These are phyloP conservation scores for Bombycilla garrulus DNA, from an alignment of 2,113 vertebrate species.

Conservation along the genomic window DNA sequence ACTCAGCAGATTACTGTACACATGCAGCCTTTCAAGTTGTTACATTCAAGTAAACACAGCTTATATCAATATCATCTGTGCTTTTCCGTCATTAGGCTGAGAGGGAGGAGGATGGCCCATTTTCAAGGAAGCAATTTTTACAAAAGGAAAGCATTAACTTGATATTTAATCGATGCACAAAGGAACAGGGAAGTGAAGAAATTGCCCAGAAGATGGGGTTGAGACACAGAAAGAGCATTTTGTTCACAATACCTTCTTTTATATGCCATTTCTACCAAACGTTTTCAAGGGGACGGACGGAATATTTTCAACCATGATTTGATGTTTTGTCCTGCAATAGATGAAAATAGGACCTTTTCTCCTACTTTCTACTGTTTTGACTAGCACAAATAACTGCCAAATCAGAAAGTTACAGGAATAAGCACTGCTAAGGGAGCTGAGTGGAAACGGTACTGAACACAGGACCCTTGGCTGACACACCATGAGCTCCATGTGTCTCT, in stretches of 20 bases:
- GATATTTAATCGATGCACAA: not conserved
- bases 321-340: not conserved
- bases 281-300: not conserved
- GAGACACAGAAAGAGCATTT: not conserved
- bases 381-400: not conserved
- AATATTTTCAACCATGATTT: not conserved
- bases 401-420: not conserved
- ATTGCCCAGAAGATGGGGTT: not conserved
- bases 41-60: not conserved
- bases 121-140: slow-evolving; percentile 6
- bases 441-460: not conserved
- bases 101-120: not conserved
- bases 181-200: not conserved
- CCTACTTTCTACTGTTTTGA: not conserved
- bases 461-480: not conserved
- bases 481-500: rapidly evolving
- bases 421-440: not conserved
- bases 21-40: not conserved
- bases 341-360: not conserved
- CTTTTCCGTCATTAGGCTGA: not conserved
- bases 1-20: not conserved
- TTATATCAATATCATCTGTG: not conserved
- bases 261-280: not conserved
- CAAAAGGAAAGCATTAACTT: not conserved
- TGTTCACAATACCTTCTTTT: not conserved